These are phyloP conservation scores for Montipora capitata DNA, from an alignment of 92 coral and sea anemone species.

Conservation along the genomic window DNA sequence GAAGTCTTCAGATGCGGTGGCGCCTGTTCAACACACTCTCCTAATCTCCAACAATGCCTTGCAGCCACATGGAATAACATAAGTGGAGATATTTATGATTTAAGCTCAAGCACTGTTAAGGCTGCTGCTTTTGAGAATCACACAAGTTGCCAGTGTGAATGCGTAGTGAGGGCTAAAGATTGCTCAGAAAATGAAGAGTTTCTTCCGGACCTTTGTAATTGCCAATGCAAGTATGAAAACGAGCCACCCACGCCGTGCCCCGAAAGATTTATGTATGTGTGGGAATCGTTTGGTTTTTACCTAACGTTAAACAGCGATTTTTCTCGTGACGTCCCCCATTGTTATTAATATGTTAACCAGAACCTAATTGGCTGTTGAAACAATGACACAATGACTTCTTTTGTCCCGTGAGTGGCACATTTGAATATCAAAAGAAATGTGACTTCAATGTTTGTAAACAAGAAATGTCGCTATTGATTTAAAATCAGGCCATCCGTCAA, in stretches of 20 bases:
- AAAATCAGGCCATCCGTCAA: too few relatives aligned
- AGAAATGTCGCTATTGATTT: too few relatives aligned
- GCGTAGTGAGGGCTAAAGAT: constrained; percentile 21
- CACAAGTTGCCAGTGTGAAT: constrained; percentile 56
- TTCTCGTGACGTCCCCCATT: too few relatives aligned
- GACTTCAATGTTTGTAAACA: too few relatives aligned
- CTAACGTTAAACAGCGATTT: too few relatives aligned
- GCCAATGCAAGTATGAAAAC: constrained; percentile 51
- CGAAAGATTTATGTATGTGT: constrained; percentile 29
- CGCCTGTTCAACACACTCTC: constrained; percentile 44
- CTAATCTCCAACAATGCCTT: constrained; percentile 38
- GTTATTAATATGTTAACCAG: too few relatives aligned
- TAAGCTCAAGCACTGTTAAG: background rate
- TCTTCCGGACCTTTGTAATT: constrained; percentile 3
- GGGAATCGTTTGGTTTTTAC: background rate
- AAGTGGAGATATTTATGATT: constrained; percentile 3
- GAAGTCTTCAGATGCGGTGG: constrained; percentile 65
- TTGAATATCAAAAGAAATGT: too few relatives aligned
- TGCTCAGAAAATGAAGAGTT: constrained; percentile 36
- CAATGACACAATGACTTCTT: too few relatives aligned
- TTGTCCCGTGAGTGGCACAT: too few relatives aligned
- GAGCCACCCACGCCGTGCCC: constrained; percentile 38
- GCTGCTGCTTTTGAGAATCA: constrained; percentile 36
- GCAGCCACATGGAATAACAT: constrained; percentile 26
- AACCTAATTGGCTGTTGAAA: too few relatives aligned